These are phyloP conservation scores for Dryomyza anilis DNA, from an alignment of 2,888 invertebrate species.

Conservation along the genomic window DNA sequence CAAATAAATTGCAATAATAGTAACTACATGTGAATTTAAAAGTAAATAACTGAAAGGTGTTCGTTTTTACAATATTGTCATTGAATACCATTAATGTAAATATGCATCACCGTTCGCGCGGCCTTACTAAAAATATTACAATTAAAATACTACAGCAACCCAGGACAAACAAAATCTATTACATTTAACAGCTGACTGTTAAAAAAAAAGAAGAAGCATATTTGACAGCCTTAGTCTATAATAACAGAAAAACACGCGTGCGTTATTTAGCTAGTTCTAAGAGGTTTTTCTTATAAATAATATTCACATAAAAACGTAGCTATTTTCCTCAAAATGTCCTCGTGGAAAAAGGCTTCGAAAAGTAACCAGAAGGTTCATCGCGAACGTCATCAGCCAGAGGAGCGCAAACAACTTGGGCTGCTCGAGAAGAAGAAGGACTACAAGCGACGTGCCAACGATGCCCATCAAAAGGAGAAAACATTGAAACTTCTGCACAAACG, in stretches of 20 bases:
- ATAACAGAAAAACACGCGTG: background rate
- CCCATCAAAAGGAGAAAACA: slow-evolving; percentile 80
- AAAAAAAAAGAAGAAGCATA: background rate
- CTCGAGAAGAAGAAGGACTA: slow-evolving; percentile 92
- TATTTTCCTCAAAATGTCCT: slow-evolving; percentile 70
- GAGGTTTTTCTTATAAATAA: background rate
- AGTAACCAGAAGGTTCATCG: slow-evolving; percentile 81
- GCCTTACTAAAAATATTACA: too few species aligned
- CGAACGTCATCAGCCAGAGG: slow-evolving; percentile 84
- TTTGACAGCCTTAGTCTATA: background rate
- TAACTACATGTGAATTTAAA: too few species aligned
- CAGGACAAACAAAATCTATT: slow-evolving; percentile 11
- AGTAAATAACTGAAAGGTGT: too few species aligned
- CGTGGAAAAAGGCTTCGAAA: slow-evolving; percentile 88
- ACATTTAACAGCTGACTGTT: background rate
- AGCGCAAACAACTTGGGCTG: slow-evolving; percentile 76
- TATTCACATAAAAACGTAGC: background rate
- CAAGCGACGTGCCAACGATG: slow-evolving; percentile 76
- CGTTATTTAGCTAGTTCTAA: background rate
- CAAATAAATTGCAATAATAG: too few species aligned
- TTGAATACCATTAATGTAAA: too few species aligned
- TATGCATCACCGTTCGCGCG: too few species aligned
- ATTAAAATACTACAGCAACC: too few species aligned
- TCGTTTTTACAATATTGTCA: too few species aligned
- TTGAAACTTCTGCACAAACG: slow-evolving; percentile 81